Base-by-base conservation (phyloP, 1,140 invertebrate species). In the Drosophila oshimai region DNA sequence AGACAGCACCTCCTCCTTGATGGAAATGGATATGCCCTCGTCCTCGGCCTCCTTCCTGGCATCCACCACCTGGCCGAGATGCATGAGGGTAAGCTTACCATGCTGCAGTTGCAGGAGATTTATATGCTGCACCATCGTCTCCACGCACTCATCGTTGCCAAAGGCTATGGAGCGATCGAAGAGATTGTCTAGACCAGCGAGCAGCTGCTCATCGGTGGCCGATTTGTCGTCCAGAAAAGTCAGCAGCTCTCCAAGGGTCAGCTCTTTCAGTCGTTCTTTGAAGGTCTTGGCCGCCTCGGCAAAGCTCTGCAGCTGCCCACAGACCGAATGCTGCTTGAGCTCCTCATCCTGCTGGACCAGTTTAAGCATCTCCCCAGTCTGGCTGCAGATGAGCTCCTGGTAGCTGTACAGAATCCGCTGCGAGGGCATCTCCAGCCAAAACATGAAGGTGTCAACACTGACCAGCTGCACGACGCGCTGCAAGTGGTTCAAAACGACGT, bases 101-200 rank as follows among this genome's bases (percentile, higher is more conserved):
- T 81, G 75, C 0, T 7, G 0, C 2, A n/a, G 0, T 17, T 53
- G 26, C n/a, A 90, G 20, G 5, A 89, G 18, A 1, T 53, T 24
- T 3, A 76, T 44, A 33, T 87, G 55, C 4, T 47, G 42, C 2
- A 37, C 18, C 24, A 90, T 70, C 0, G 74, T 65, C 12, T 76
- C 62, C 12, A 90, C 31, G 34, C 89, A 90, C 58, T 90, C 89
- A 0, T 81, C 77, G 26, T 58, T 90, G 6, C 75, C 80, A 7
- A 83, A 64, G 4, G 70, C 45, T 13, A 81, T 67, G 5, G 29
- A 45, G 7, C 44, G 79, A 15, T 44, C 44, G 6, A 90, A 49
- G 4, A 90, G 47, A 31, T 79, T 51, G 6, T 74, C 42, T 0
- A 89, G 33, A 0, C 31, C 75, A 3, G 42, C 37, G 1, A 41